phyloP scores from a whole-genome alignment of 2,797 vertebrate genomes.

The Geotrypetes seraphini region DNA sequence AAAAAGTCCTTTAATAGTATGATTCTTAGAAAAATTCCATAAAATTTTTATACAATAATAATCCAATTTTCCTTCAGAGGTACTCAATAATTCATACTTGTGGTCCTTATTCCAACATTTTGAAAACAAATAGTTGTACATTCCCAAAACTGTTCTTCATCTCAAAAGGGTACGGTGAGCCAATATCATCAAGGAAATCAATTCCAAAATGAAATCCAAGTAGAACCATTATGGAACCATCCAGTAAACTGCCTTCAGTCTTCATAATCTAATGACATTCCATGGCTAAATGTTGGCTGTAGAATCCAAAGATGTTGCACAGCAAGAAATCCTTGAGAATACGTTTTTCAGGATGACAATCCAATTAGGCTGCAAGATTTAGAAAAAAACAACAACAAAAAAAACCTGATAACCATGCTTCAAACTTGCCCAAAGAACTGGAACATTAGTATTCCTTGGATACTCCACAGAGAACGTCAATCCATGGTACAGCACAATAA shows the following conservation, averaged over 20 bases:
- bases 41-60: slow-evolving; percentile 40
- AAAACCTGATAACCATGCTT: slow-evolving; percentile 34
- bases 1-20: slow-evolving; percentile 44
- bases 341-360: slow-evolving; percentile 30
- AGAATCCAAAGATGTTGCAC: slow-evolving; percentile 54
- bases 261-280: slow-evolving; percentile 48
- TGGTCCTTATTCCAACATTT: slow-evolving; percentile 49
- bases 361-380: slow-evolving; percentile 38
- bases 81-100: slow-evolving; percentile 40
- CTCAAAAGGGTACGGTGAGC: slow-evolving; percentile 40
- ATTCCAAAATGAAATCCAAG: slow-evolving; percentile 52
- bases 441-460: slow-evolving; percentile 49
- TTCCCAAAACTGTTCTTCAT: slow-evolving; percentile 50
- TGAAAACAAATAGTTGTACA: slow-evolving; percentile 42
- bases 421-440: slow-evolving; percentile 45
- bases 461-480: slow-evolving; percentile 55
- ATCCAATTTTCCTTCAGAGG: slow-evolving; percentile 59
- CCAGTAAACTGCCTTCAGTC: slow-evolving; percentile 43
- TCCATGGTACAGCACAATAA: slow-evolving; percentile 46
- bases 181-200: slow-evolving; percentile 49
- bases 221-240: slow-evolving; percentile 59
- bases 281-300: slow-evolving; percentile 46
- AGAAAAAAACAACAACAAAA: no score
- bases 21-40: slow-evolving; percentile 32
- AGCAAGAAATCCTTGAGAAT: slow-evolving; percentile 31